phyloP scores from a whole-genome alignment of 2,113 vertebrate species.

The Acanthisitta chloris region DNA sequence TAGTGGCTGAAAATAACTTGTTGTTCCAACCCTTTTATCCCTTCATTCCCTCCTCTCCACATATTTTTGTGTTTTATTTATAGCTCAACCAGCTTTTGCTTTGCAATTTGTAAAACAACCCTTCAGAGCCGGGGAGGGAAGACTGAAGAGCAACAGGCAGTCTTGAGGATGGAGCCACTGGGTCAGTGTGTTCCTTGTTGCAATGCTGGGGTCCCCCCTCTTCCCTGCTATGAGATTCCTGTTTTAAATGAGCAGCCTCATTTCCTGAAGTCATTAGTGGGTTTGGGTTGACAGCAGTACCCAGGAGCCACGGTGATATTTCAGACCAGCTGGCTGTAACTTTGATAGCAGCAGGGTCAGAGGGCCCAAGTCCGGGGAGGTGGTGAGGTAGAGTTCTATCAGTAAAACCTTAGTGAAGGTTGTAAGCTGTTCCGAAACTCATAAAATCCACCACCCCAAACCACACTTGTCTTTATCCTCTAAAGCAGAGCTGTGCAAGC shows the following conservation, averaged over 20 bases:
- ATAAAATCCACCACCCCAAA: not conserved
- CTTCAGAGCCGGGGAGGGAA: not conserved
- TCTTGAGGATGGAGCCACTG: not conserved
- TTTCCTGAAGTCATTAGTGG: not conserved
- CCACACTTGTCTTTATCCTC: not conserved
- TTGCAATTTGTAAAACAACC: conserved; percentile 9
- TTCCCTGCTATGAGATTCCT: not conserved
- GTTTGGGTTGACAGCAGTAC: not conserved
- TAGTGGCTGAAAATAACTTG: conserved; percentile 54
- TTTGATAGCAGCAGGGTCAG: not conserved
- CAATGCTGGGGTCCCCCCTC: not conserved
- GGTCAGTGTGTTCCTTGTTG: rapidly evolving
- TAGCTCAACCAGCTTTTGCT: not conserved
- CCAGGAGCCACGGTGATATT: not conserved
- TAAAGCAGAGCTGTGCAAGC: not conserved
- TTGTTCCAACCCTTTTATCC: conserved; percentile 55
- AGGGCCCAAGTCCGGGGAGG: not conserved
- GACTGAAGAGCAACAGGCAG: not conserved
- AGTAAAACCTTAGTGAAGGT: not conserved
- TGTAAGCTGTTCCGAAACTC: not conserved
- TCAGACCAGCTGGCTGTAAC: not conserved
- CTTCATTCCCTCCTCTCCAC: not conserved
- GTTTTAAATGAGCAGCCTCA: rapidly evolving
- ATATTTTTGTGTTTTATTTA: conserved; percentile 53
- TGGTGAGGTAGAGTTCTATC: not conserved